Base-by-base conservation (phyloP, 2,113 vertebrate species). In the Myocastor coypus region DNA sequence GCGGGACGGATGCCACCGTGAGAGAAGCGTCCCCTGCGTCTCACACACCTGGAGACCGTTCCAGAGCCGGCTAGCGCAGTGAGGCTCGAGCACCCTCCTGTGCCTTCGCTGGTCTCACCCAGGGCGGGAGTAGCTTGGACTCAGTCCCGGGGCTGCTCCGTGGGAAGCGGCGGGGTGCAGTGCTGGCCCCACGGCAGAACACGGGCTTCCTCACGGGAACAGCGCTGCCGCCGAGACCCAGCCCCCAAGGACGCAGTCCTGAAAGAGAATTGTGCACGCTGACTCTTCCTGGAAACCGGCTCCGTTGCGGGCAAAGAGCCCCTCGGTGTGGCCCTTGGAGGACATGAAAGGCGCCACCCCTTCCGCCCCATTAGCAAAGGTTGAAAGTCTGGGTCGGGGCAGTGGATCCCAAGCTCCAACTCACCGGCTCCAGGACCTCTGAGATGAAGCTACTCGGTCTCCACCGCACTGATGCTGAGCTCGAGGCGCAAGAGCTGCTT, bases 341-440 rank as follows among this genome's bases (percentile, higher is more conserved):
- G 34, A 4, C n/a, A 69, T 34, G 24, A 50, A 20, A 26, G 10
- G 7, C n/a, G 68, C 16, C 71, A 22, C 4, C 16, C 28, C 9
- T 1, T 10, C n/a, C 24, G 1, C 34, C 24, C 4, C 3, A 32
- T 50, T 32, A 20, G 3, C 20, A 14, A 86, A 11, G 11, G 7
- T 3, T 14, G n/a, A 32, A 32, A 12, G 37, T 34, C 4, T 55
- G 9, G 16, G 42, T 19, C 4, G 1, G 34, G 37, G 7, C 40
- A n/a, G 6, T 0, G 11, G 19, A 61, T 37, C 11, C 63, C n/a
- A 71, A 37, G 16, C 2, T 37, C 8, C 24, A 30, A 24, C n/a
- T 75, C 32, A 19, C 50, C 0, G 9, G 55, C 12, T 20, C 26
- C 7, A 2, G 20, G 7, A 28, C 28, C 1, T 40, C 19, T 1